Base-by-base conservation (phyloP, 37 sponge, comb jelly and placozoan species). In the Ianthella basta region DNA sequence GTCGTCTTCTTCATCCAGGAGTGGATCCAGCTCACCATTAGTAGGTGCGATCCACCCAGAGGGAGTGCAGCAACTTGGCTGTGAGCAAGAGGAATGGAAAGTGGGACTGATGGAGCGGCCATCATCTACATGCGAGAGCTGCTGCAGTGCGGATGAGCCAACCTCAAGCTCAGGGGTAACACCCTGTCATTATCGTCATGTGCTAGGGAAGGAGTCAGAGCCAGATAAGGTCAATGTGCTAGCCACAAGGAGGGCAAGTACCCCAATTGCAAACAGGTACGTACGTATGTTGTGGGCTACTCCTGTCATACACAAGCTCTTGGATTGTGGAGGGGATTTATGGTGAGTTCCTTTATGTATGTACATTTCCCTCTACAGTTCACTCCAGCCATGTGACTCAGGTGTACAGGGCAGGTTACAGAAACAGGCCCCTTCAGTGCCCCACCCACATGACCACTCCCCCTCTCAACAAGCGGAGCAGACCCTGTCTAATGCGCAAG, bases 401-500 rank as follows among this genome's bases (percentile, higher is more conserved):
- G 8, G 8, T 44, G 50, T 44, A 44, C 50, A 44, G 8, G 50
- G 50, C 50, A 44, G 8, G 50, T 8, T 44, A 10, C 8, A 8
- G 3, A 8, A 44, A 44, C 50, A 3, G 8, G 6, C 8, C 50
- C 8, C 50, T 44, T 10, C 50, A 44, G 39, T 21, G 54, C 35
- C 66, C 85, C 24, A 33, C 63, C 23, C n/a, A 82, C 59, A 12
- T 82, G 55, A 79, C 56, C 40, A 60, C 87, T 4, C 30, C 34
- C 32, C 19, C 34, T 18, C 27, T 3, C 70, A 16, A 16, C 25
- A 13, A 54, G 87, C 84, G 16, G 87, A 86, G 55, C 80, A 87
- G 25, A 87, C 87, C 87, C 87, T 91, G 79, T 79, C 50, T 44
- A 44, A 3, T 44, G 50, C 50, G 8, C 50, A 44, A 8, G 50